Percentiles rank a stretch among this genome's conserved stretches.
phyloP scores from a whole-genome alignment of 2,888 invertebrate genomes.

The Cheilosia vulpina region DNA sequence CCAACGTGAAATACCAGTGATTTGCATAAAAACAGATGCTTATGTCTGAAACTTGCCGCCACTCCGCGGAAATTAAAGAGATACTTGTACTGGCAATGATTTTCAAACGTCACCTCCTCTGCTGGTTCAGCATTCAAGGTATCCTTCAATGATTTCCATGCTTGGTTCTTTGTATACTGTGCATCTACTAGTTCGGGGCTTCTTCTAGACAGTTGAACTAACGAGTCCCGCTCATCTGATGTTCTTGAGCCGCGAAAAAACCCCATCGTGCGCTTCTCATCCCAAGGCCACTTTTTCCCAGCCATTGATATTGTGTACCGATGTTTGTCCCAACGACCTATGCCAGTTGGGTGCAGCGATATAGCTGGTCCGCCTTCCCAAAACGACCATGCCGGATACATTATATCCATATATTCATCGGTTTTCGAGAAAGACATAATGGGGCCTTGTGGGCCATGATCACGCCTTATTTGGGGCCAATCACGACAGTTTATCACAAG shows the following conservation, averaged over 20 bases:
- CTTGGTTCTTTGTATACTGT: conserved; percentile 98
- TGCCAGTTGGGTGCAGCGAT: conserved; percentile 94
- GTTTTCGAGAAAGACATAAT: conserved; percentile 98
- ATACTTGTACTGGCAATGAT: conserved; percentile 96
- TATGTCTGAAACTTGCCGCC: conserved; percentile 98
- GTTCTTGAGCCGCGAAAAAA: conserved; percentile 98
- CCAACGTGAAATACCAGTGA: conserved; percentile 98
- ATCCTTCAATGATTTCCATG: conserved; percentile 98
- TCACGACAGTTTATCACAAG: conserved; percentile 95
- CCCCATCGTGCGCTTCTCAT: conserved; percentile 87
- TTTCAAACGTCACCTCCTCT: conserved; percentile 92
- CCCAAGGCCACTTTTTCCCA: conserved; percentile 89
- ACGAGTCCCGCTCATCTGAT: conserved; percentile 93
- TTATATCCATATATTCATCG: conserved; percentile 92
- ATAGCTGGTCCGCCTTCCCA: conserved; percentile 99
- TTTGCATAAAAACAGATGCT: conserved; percentile 96
- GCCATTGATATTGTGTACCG: conserved; percentile 88
- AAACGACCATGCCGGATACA: conserved; percentile 98
- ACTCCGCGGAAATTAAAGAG: conserved; percentile 98
- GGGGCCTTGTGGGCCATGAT: conserved; percentile 87
- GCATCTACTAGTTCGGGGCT: conserved; percentile 93
- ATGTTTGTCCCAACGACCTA: conserved; percentile 96
- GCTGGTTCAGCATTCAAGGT: conserved; percentile 94
- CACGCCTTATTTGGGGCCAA: conserved; percentile 91
- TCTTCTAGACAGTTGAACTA: conserved; percentile 91